Conservation (phyloP, 30 jellyfish, hydroid and myxozoan genomes). For the Phacellophora camtschatica region DNA sequence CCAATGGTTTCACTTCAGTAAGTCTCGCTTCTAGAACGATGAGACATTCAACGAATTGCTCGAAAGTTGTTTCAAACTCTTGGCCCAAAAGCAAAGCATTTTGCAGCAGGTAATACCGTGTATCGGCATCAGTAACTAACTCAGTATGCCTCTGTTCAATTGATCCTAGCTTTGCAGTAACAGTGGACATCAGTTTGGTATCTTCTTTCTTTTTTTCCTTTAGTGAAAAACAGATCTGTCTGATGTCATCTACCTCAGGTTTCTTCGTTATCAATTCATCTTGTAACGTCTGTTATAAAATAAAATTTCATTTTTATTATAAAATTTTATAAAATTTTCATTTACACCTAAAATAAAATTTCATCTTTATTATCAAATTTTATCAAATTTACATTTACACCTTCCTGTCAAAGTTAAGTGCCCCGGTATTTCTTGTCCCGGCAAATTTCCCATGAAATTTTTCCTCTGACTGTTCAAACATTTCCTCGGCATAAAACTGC, state of each 20-base stretch:
- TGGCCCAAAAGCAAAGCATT: constrained; percentile 68
- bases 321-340: too few species aligned
- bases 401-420: too few species aligned
- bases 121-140: constrained; percentile 59
- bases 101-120: constrained; percentile 70
- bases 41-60: constrained; percentile 50
- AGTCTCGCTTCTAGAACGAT: constrained; percentile 76
- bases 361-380: too few species aligned
- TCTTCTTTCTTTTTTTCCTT: constrained; percentile 24
- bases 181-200: constrained; percentile 45
- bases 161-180: constrained; percentile 29
- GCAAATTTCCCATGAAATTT: too few species aligned
- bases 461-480: too few species aligned
- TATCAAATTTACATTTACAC: too few species aligned
- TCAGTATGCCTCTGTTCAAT: constrained; percentile 34
- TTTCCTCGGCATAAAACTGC: too few species aligned
- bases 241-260: constrained; percentile 58
- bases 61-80: constrained; percentile 68
- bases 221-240: constrained; percentile 70
- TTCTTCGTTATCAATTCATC: constrained; percentile 58
- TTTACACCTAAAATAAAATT: too few species aligned
- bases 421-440: too few species aligned
- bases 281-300: constrained; percentile 90
- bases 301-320: too few species aligned
- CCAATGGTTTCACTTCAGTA: constrained; percentile 66